Conservation (phyloP, 2,797 vertebrate species). For the Varecia variegata region DNA sequence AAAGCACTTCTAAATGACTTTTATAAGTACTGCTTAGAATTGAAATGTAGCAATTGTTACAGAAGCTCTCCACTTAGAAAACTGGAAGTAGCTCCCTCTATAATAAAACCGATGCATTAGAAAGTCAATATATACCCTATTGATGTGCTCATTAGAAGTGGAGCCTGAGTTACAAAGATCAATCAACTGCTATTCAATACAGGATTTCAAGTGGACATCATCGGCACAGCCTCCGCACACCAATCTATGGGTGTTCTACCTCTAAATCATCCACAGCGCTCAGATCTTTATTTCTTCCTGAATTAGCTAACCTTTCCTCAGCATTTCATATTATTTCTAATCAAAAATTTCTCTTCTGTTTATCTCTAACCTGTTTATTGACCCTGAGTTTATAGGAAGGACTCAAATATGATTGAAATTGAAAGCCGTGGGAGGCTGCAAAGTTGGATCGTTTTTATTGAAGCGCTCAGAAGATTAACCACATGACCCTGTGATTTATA, state of each 20-base stretch:
- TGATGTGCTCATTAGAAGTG: constrained; percentile 76
- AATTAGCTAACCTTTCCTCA: constrained; percentile 41
- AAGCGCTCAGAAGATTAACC: constrained; percentile 55
- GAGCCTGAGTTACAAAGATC: constrained; percentile 74
- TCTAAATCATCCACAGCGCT: constrained; percentile 44
- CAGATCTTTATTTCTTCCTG: constrained; percentile 57
- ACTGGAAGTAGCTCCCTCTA: constrained; percentile 67
- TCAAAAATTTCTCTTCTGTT: constrained; percentile 47
- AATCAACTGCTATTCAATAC: constrained; percentile 61
- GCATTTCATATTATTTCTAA: constrained; percentile 59
- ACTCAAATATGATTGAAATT: constrained; percentile 51
- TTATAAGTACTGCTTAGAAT: constrained; percentile 58
- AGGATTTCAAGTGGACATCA: constrained; percentile 71
- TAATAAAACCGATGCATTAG: constrained; percentile 79
- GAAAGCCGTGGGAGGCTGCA: constrained; percentile 51
- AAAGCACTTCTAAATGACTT: constrained; percentile 54
- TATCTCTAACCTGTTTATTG: constrained; percentile 68
- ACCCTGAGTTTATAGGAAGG: constrained; percentile 61
- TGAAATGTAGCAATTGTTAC: constrained; percentile 54
- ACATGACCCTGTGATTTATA: constrained; percentile 69
- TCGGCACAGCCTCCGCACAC: not conserved
- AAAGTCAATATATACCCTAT: constrained; percentile 74
- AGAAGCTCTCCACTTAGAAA: constrained; percentile 63
- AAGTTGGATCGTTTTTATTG: constrained; percentile 65
- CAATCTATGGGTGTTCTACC: not conserved